A percentile compares a stretch with the other conserved stretches of the same genome.
Conservation (phyloP, 2,113 vertebrate species). For the Vulpes lagopus region DNA sequence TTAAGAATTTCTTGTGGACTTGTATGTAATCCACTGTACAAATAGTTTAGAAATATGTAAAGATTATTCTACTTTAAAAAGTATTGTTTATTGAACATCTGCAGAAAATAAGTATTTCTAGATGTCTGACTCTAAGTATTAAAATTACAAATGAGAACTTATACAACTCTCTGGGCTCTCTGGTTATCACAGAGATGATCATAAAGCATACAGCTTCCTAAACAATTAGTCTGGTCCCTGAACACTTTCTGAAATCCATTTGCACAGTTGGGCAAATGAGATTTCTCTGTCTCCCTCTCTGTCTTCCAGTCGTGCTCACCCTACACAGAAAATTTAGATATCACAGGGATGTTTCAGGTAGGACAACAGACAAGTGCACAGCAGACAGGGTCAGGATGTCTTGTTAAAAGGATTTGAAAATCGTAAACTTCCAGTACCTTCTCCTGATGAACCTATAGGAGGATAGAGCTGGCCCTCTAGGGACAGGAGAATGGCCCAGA, state of each 20-base stretch:
- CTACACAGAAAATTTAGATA: not conserved
- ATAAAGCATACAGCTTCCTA: not conserved
- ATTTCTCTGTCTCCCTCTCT: too few relatives aligned
- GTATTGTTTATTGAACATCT: not conserved
- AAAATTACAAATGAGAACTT: not conserved
- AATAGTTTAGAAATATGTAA: conserved; percentile 38
- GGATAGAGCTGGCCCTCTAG: not conserved
- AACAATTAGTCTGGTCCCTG: not conserved
- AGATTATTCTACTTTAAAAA: not conserved
- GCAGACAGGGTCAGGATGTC: not conserved
- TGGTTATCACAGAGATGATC: not conserved
- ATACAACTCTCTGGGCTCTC: not conserved
- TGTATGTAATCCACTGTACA: not conserved
- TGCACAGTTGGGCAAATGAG: not conserved
- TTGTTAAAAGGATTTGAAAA: not conserved
- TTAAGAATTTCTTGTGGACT: conserved; percentile 30
- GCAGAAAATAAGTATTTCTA: not conserved
- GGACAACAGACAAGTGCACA: accelerated
- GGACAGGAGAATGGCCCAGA: not conserved
- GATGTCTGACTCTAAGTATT: not conserved
- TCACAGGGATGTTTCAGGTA: not conserved
- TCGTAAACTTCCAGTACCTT: not conserved
- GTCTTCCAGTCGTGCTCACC: not conserved
- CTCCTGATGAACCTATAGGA: not conserved
- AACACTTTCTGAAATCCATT: not conserved